Conservation (phyloP, 1,140 invertebrate species). For the Hyposmocoma kahamanoa region DNA sequence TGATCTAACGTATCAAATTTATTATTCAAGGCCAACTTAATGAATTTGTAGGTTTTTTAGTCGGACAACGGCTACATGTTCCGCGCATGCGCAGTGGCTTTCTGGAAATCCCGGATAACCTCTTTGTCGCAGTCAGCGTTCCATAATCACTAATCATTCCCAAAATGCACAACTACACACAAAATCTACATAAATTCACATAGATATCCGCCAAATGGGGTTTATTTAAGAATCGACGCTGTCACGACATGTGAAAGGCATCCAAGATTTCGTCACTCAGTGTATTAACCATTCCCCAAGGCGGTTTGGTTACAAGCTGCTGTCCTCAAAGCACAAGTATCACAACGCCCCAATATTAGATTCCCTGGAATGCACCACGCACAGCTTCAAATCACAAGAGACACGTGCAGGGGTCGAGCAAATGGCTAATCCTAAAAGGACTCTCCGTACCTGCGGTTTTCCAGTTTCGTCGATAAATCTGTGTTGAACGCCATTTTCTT, state of each 20-base stretch:
- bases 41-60: constrained; percentile 4
- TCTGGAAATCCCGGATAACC: constrained; percentile 17
- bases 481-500: constrained; percentile 69
- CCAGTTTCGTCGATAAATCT: constrained; percentile 63
- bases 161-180: neutral
- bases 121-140: constrained; percentile 3
- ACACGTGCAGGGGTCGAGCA: constrained; percentile 15
- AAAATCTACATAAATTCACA: neutral
- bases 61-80: neutral
- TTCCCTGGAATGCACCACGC: constrained; percentile 18
- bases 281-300: neutral
- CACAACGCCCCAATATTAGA: constrained; percentile 9
- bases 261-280: constrained; percentile 1
- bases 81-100: constrained; percentile 7
- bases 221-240: constrained; percentile 2
- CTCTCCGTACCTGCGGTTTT: constrained; percentile 63
- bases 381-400: constrained; percentile 13
- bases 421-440: constrained; percentile 11
- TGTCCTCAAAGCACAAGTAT: neutral
- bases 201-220: neutral
- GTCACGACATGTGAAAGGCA: constrained; percentile 1
- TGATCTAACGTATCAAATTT: too few relatives aligned
- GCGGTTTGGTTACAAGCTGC: neutral
- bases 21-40: neutral
- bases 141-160: too few relatives aligned